Conservation (phyloP, 2,888 invertebrate species). For the Branchipolynoe longqiensis region DNA sequence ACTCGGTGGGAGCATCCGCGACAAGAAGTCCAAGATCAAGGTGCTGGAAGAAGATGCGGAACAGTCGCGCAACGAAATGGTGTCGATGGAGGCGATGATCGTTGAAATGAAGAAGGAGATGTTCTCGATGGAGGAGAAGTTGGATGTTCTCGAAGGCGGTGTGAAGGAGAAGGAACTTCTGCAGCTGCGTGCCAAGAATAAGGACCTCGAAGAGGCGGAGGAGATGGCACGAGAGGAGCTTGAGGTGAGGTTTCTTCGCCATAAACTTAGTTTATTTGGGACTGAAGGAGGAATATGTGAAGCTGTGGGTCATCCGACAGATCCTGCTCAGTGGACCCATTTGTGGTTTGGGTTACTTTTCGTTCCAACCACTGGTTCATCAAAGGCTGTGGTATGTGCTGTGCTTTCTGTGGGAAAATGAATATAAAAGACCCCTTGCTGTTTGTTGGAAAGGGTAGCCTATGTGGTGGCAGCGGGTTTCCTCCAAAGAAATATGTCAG, state of each 20-base stretch:
- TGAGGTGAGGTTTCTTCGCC: slow-evolving; percentile 23
- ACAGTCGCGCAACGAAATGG: background rate
- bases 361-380: too few species aligned
- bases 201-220: slow-evolving; percentile 17
- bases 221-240: slow-evolving; percentile 34
- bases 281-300: too few species aligned
- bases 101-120: slow-evolving; percentile 43
- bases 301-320: too few species aligned
- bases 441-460: too few species aligned
- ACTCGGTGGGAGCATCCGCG: background rate
- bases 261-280: too few species aligned
- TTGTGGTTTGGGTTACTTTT: too few species aligned
- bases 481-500: too few species aligned
- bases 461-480: too few species aligned
- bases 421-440: too few species aligned
- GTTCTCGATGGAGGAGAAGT: slow-evolving; percentile 31
- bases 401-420: too few species aligned
- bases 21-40: slow-evolving; percentile 32
- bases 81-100: slow-evolving; percentile 24
- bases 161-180: slow-evolving; percentile 20
- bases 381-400: too few species aligned
- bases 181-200: background rate
- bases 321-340: too few species aligned
- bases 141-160: slow-evolving; percentile 38
- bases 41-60: slow-evolving; percentile 18